Percentiles rank a stretch among this genome's conserved stretches.
Conservation (phyloP, 2,888 invertebrate genomes). For the Drosophila nr. medialis region DNA sequence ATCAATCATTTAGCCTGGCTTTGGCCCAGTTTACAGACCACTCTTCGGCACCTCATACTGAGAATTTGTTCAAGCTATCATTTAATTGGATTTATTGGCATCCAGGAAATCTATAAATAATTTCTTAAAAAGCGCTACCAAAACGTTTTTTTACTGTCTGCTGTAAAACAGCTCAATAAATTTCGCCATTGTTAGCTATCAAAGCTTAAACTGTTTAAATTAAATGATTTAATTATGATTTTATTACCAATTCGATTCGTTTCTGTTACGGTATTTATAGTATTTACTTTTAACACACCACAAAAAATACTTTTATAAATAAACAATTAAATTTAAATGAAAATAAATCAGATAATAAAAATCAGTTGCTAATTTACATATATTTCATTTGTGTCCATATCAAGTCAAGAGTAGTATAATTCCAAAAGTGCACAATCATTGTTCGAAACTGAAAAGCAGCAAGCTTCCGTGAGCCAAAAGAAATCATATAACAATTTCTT, state of each 20-base stretch:
- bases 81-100: conserved; percentile 40
- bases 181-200: not conserved
- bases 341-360: not conserved
- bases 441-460: not conserved
- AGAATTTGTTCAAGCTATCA: conserved; percentile 20
- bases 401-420: not conserved
- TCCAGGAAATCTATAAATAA: not conserved
- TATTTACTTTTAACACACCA: no score
- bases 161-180: not conserved
- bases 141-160: not conserved
- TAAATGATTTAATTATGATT: not conserved
- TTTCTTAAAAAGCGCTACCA: not conserved
- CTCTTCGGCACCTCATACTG: not conserved
- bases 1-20: conserved; percentile 70
- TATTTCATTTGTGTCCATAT: not conserved
- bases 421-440: not conserved
- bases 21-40: conserved; percentile 43
- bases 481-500: not conserved
- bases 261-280: not conserved
- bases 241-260: not conserved
- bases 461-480: not conserved
- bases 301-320: not conserved
- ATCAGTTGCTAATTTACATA: not conserved
- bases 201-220: not conserved
- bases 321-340: not conserved